Evolutionary conservation across 2,888 invertebrate species (phyloP).

Genomic region (Elmis aenea): DNA sequence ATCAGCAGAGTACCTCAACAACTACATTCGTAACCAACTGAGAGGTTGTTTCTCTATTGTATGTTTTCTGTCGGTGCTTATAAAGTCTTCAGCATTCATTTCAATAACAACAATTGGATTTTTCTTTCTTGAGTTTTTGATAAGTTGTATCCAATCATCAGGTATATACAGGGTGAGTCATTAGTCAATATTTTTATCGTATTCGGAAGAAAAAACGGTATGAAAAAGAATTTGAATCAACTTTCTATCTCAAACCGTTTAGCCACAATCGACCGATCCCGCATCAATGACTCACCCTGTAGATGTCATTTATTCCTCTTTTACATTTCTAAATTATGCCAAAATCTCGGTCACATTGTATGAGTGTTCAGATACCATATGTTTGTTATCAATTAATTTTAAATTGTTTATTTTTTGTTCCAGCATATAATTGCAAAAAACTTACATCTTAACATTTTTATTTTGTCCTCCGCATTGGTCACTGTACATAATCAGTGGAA

Average conservation of each 20-base stretch:
- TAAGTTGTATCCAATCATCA: slow-evolving; percentile 22
- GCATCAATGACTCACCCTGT: no score
- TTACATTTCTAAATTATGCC: slow-evolving; percentile 24
- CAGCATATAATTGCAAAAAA: slow-evolving; percentile 22
- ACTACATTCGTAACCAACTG: no score
- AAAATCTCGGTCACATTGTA: slow-evolving; percentile 25
- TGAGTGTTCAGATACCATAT: slow-evolving; percentile 28
- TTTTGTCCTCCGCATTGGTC: slow-evolving; percentile 27
- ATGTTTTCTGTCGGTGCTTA: slow-evolving; percentile 17
- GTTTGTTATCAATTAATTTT: slow-evolving; percentile 28
- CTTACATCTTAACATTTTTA: slow-evolving; percentile 30
- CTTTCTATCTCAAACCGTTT: no score
- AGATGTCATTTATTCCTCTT: slow-evolving; percentile 25
- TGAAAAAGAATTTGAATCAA: no score
- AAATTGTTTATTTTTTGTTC: slow-evolving; percentile 19
- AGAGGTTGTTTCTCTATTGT: no score
- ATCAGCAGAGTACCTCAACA: no score
- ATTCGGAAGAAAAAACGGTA: no score
- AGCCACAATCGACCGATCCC: no score
- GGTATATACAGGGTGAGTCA: no score
- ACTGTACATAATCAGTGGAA: no score
- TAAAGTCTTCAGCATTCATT: slow-evolving; percentile 15
- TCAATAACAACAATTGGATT: slow-evolving; percentile 21
- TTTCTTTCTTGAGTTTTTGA: slow-evolving; percentile 19
- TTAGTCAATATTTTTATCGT: no score